Evolutionary conservation across 1,140 invertebrate species (phyloP).

Genomic region (Leptinotarsa undecemlineata): DNA sequence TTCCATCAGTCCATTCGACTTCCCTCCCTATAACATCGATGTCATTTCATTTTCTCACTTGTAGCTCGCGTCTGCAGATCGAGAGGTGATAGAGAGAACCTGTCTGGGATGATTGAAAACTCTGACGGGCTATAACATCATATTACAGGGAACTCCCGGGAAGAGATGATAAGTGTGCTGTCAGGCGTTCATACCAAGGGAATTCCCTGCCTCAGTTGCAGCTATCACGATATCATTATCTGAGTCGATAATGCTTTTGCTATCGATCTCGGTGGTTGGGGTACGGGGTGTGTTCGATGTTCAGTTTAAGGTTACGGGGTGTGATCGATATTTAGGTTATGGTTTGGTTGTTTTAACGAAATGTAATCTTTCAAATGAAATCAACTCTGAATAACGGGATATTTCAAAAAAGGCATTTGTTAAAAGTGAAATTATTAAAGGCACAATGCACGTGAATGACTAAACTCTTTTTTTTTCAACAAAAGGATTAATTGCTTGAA

Average conservation of each 20-base stretch:
- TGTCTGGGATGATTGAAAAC: constrained; percentile 52
- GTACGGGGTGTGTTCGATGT: background rate
- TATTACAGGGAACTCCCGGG: constrained; percentile 47
- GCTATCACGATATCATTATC: constrained; percentile 41
- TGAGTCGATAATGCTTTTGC: constrained; percentile 32
- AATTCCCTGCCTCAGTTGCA: constrained; percentile 38
- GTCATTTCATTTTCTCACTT: constrained; percentile 23
- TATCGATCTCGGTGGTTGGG: constrained; percentile 6
- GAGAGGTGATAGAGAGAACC: constrained; percentile 43
- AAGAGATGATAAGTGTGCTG: constrained; percentile 51
- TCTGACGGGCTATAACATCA: constrained; percentile 53
- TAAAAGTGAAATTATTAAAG: no score
- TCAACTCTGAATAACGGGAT: no score
- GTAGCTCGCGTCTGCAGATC: constrained; percentile 24
- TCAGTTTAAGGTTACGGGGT: background rate
- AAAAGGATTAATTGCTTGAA: no score
- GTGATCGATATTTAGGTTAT: no score
- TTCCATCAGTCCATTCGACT: no score
- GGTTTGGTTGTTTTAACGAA: no score
- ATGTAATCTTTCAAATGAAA: no score
- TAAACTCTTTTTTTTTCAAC: no score
- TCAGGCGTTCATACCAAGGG: constrained; percentile 44
- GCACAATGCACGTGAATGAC: no score
- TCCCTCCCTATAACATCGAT: constrained; percentile 4
- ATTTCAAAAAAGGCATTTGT: no score